Evolutionary conservation across 2,113 vertebrate species (phyloP).

Genomic region (Opisthocomus hoazin): DNA sequence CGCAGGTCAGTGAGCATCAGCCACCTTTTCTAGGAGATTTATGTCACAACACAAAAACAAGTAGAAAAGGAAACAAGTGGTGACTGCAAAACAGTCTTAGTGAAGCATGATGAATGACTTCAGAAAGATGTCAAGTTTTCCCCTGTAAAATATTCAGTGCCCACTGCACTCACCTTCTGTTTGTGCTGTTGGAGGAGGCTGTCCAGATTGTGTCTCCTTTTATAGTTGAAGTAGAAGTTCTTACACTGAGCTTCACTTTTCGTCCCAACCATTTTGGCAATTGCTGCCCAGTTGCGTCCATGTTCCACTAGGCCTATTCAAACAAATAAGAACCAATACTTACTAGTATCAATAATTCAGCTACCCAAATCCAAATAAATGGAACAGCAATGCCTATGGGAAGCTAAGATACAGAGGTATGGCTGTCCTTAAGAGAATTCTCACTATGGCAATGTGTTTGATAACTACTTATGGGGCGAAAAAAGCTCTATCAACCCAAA

Average conservation of each 20-base stretch:
- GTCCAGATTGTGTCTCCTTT: slow-evolving; percentile 94
- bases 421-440: background rate
- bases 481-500: background rate
- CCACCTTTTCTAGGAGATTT: background rate
- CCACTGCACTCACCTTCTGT: slow-evolving; percentile 71
- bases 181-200: slow-evolving; percentile 96
- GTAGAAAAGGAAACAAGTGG: background rate
- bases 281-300: slow-evolving; percentile 95
- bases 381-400: background rate
- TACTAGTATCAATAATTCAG: background rate
- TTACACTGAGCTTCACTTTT: slow-evolving; percentile 99
- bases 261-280: slow-evolving; percentile 98
- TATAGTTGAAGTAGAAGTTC: slow-evolving; percentile 99
- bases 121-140: background rate
- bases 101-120: background rate
- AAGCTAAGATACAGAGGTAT: background rate
- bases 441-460: background rate
- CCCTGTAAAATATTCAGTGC: background rate
- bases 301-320: slow-evolving; percentile 90
- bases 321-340: background rate
- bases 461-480: background rate
- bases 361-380: background rate
- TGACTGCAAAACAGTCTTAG: background rate
- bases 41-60: background rate
- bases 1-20: background rate